Evolutionary conservation across 1,140 invertebrate species (phyloP), one percentile per base, ranked within the genome.

Genomic region (Caenorhabditis latens): DNA sequence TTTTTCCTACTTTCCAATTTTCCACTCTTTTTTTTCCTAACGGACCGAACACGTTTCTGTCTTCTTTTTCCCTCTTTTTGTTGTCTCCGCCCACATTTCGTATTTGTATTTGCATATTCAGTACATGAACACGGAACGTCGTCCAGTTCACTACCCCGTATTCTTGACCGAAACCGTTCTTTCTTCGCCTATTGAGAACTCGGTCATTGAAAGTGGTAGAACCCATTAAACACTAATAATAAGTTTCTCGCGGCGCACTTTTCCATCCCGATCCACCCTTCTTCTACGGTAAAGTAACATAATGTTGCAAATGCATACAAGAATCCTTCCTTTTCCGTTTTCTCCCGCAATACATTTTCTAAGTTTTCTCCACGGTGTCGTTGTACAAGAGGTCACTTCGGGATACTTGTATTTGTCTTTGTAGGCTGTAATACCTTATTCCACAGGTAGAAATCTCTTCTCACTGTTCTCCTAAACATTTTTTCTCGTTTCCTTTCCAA

Each of bases 161-260:
- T 79, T 79, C 71, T 79, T 50, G 21, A 79, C 71, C 46, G 21
- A 79, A 79, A 48, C 71, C 43, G 46, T 79, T 79, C 65, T n/a
- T 71, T 42, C 19, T 21, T 46, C 9, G 16, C 42, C 71, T 79
- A 79, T 79, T 79, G 46, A 79, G 46, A 79, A 71, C 67, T 48
- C 50, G 13, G 42, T 4, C 67, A 71, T 71, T 71, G 67, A 79
- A 79, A 79, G 71, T 79, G 46, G 71, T 48, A 50, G 71, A 79
- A 79, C 71, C 71, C 71, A 79, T 79, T 79, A 79, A 79, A 79
- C 71, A 79, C 71, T 79, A 79, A 79, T 79, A 79, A 79, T 79
- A 79, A 79, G 71, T 79, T 79, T 79, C 71, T 79, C 71, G 71
- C 57, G 21, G 71, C 71, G 71, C 71, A 79, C 46, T 79, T 79